Evolutionary conservation across 2,888 invertebrate genomes (phyloP).

Genomic region (Dascillus cervinus): DNA sequence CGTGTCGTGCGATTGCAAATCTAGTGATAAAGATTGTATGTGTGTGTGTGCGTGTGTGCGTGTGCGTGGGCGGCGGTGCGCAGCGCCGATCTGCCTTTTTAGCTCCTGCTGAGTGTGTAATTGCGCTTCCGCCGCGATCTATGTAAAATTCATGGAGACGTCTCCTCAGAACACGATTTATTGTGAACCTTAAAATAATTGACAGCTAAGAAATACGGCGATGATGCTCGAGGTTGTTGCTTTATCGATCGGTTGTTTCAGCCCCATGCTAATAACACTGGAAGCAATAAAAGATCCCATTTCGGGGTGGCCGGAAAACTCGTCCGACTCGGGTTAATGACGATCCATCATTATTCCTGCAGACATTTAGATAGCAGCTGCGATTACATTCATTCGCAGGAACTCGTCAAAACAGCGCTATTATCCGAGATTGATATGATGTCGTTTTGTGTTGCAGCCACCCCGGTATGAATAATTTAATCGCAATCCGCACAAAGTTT

Average conservation of each 20-base stretch:
- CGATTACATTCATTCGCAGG: constrained; percentile 10
- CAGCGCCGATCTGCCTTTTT: constrained; percentile 10
- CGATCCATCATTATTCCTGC: constrained; percentile 13
- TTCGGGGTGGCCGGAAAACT: constrained; percentile 10
- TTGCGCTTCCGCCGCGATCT: constrained; percentile 31
- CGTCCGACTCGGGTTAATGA: constrained; percentile 12
- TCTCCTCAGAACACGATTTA: constrained; percentile 35
- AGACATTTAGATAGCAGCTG: constrained; percentile 14
- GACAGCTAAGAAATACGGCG: constrained; percentile 30
- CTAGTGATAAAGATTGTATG: too few species aligned
- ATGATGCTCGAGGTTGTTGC: too few species aligned
- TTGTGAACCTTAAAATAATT: constrained; percentile 35
- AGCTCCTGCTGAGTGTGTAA: constrained; percentile 25
- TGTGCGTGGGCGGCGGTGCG: constrained; percentile 13
- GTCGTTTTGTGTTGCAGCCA: constrained; percentile 6
- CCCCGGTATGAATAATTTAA: constrained; percentile 6
- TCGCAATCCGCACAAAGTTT: too few species aligned
- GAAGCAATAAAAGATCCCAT: constrained; percentile 9
- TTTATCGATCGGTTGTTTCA: constrained; percentile 20
- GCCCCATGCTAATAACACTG: constrained; percentile 14
- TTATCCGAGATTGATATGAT: constrained; percentile 10
- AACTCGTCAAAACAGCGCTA: constrained; percentile 12
- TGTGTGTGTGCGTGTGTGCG: neutral
- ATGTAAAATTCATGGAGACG: constrained; percentile 39
- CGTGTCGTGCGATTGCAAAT: constrained; percentile 27